phyloP scores from a whole-genome alignment of 1,140 invertebrate genomes.

The Drosophila orosa region DNA sequence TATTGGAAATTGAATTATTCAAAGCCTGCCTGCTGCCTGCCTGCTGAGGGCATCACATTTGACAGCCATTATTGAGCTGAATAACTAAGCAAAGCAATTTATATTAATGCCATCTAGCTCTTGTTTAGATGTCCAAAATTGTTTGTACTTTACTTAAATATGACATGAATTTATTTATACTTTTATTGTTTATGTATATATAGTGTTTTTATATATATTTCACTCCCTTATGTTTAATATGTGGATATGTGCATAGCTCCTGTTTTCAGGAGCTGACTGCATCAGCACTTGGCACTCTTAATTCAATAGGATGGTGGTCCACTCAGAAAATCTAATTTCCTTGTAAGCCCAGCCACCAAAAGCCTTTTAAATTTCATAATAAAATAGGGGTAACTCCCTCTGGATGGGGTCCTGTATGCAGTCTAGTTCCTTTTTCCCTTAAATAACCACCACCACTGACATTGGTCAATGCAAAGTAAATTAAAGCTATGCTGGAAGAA shows the following conservation, averaged over 20 bases:
- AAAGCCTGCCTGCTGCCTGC: neutral
- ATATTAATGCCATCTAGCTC: slow-evolving; percentile 29
- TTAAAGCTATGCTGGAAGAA: neutral
- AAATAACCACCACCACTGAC: slow-evolving; percentile 3
- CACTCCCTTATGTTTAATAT: neutral
- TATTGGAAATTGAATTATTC: slow-evolving; percentile 34
- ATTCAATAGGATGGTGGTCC: slow-evolving; percentile 16
- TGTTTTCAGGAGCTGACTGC: too few species aligned
- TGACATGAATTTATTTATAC: neutral
- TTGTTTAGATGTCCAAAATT: neutral
- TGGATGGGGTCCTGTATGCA: neutral
- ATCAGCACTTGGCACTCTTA: slow-evolving; percentile 7
- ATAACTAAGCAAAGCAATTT: slow-evolving; percentile 35
- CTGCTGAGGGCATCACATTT: slow-evolving; percentile 13
- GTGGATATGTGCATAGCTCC: too few species aligned
- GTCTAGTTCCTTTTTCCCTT: neutral
- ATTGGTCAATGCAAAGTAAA: slow-evolving; percentile 52
- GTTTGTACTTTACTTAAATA: slow-evolving; percentile 1
- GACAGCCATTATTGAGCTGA: slow-evolving; percentile 36
- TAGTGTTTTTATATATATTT: neutral
- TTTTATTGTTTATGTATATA: neutral
- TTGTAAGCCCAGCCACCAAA: slow-evolving; percentile 4
- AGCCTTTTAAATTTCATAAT: slow-evolving; percentile 27
- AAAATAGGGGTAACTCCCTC: neutral
- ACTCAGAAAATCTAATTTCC: slow-evolving; percentile 37